These are phyloP conservation scores for Cyrtorhinus lividipennis DNA, from an alignment of 1,140 invertebrate genomes.

Conservation along the genomic window DNA sequence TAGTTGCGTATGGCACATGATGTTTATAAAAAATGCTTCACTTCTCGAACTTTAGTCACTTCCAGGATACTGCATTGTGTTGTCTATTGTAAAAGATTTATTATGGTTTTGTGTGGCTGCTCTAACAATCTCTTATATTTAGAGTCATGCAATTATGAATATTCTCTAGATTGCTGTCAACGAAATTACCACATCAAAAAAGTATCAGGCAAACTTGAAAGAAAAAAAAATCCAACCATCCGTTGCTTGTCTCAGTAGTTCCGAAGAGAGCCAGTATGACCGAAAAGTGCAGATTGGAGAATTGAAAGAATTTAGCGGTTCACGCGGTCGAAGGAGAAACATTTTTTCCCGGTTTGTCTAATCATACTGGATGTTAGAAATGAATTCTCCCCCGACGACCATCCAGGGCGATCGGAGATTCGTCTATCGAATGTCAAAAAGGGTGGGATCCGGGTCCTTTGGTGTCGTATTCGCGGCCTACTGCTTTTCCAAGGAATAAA, in stretches of 20 bases:
- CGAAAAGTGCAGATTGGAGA: background rate
- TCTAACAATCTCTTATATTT: background rate
- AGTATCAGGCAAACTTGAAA: background rate
- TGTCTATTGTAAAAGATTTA: too few relatives aligned
- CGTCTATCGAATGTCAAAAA: background rate
- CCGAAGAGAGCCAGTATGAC: too few relatives aligned
- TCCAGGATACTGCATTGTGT: too few relatives aligned
- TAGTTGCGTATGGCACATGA: too few relatives aligned
- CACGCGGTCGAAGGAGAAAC: too few relatives aligned
- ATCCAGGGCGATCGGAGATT: background rate
- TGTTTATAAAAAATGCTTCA: too few relatives aligned
- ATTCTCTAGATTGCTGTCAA: background rate
- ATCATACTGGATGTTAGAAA: too few relatives aligned
- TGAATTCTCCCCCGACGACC: background rate
- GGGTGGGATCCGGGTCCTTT: slow-evolving; percentile 5
- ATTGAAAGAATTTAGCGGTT: too few relatives aligned
- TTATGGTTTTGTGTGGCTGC: too few relatives aligned
- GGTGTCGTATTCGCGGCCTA: slow-evolving; percentile 1
- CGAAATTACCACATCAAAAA: background rate
- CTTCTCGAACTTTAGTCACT: too few relatives aligned
- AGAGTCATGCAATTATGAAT: background rate
- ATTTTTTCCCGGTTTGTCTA: too few relatives aligned
- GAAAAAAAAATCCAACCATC: background rate
- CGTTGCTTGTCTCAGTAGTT: background rate
- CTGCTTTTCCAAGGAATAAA: background rate